A percentile compares a stretch with the other conserved stretches of the same genome.
phyloP scores from a whole-genome alignment of 2,113 vertebrate genomes.

The Corythaixoides concolor region DNA sequence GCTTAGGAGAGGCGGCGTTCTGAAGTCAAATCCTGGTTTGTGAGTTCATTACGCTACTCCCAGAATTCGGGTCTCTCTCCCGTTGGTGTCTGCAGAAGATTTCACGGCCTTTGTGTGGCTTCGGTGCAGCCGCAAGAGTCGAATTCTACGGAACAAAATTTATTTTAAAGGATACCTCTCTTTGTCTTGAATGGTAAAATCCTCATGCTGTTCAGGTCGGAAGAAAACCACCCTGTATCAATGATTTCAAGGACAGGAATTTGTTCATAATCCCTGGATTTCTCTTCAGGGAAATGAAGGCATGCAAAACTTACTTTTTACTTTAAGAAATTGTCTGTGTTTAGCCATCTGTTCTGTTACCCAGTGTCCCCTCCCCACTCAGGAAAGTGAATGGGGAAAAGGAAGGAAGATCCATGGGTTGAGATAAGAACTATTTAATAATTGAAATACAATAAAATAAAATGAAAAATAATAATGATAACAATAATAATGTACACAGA shows the following conservation, averaged over 20 bases:
- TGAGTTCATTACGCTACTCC: not conserved
- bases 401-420: no score
- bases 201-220: not conserved
- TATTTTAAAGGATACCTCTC: not conserved
- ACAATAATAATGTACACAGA: no score
- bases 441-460: no score
- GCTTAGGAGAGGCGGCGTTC: not conserved
- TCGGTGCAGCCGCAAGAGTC: not conserved
- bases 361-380: no score
- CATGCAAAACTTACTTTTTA: not conserved
- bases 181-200: not conserved
- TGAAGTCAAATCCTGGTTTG: not conserved
- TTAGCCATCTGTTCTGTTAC: no score
- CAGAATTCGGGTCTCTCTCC: not conserved
- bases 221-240: not conserved
- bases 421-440: no score
- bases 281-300: not conserved
- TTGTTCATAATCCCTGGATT: not conserved
- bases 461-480: no score
- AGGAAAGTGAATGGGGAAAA: no score
- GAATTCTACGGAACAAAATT: not conserved
- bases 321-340: not conserved
- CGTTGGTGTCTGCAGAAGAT: not conserved
- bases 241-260: not conserved
- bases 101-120: fast-evolving